Base-by-base conservation (phyloP, 37 sponge, comb jelly and placozoan genomes). In the Oopsacas minuta region DNA sequence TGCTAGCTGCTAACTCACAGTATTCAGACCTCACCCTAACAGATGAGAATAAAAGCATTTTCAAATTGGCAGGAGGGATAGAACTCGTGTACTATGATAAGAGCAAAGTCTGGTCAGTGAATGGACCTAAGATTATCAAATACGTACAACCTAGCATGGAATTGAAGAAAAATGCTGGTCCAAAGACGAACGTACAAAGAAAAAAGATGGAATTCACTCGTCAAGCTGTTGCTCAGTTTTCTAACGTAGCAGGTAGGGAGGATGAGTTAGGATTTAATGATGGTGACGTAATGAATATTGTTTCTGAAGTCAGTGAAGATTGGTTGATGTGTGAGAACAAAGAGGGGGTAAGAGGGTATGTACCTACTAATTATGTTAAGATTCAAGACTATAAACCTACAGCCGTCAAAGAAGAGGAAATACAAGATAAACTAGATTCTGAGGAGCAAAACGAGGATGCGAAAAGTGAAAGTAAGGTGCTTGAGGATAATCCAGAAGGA, bases 181-280 rank as follows among this genome's bases (percentile, higher is more conserved):
- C 30, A 12, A 61, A n/a, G 28, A n/a, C 30, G 7, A 61, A 42
- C 12, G 49, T 42, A 17, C 49, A 8, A 42, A 15, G 8, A 42
- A 8, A 42, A 42, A 42, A 61, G 20, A 5, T 25, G 22, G 30
- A 61, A 61, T 61, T 61, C 30, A 61, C 75, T 25, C 75, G 30
- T 32, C 20, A 61, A 61, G 75, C 75, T 5, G 30, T 61, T 5
- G 75, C 75, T n/a, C 17, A 61, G 28, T 61, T 20, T n/a, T n/a
- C 75, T 61, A 61, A 61, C 22, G 22, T 12, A 32, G 20, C 22
- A 34, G 28, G 22, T 12, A 10, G 22, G 5, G 75, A 61, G 30
- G 75, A 61, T 61, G 75, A 61, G 75, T 61, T 61, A 61, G 75
- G 75, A 34, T 61, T 61, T n/a, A 34, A 61, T 3, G 30, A 61